phyloP scores from a whole-genome alignment of 2,888 invertebrate genomes.

The Phaedon cochleariae region DNA sequence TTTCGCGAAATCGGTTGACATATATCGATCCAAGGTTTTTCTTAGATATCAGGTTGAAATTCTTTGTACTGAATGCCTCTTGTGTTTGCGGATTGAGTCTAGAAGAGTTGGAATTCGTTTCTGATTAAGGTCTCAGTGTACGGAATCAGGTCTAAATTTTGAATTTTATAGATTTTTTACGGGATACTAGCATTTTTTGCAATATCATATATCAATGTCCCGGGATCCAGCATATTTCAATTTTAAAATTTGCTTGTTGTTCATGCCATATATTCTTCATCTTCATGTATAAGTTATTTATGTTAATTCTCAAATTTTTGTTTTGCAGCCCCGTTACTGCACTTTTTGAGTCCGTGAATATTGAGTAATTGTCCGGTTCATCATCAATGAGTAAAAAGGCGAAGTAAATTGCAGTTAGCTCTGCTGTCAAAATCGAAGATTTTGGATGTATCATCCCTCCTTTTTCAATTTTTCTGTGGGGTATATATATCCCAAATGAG shows the following conservation, averaged over 20 bases:
- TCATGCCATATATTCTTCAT: neutral
- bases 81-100: neutral
- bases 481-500: neutral
- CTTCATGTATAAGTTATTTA: neutral
- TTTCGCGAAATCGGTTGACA: neutral
- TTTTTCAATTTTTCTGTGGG: neutral
- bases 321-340: neutral
- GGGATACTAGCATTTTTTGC: no score
- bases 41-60: neutral
- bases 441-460: neutral
- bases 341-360: no score
- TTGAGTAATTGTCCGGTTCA: neutral
- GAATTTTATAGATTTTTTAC: neutral
- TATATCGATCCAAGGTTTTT: neutral
- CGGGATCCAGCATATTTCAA: neutral
- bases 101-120: neutral
- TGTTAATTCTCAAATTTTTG: neutral
- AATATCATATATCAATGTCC: neutral
- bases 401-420: neutral
- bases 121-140: neutral
- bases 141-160: neutral
- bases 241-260: neutral
- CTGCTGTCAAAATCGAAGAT: conserved; percentile 4
- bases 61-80: neutral
- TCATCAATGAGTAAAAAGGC: neutral